phyloP scores from a whole-genome alignment of 1,140 invertebrate genomes.

The Bradysia coprophila region DNA sequence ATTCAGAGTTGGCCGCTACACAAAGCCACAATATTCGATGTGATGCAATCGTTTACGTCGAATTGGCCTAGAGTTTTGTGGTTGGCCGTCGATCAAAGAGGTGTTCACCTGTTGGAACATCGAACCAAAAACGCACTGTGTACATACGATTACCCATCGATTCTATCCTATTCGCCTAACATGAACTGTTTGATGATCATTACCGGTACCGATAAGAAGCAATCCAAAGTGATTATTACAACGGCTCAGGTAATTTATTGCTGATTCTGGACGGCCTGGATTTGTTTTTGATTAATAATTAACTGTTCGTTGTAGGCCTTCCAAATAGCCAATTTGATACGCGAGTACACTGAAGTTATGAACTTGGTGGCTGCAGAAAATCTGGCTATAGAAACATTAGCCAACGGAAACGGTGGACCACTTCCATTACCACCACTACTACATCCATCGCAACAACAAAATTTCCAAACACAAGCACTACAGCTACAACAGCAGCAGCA shows the following conservation, averaged over 20 bases:
- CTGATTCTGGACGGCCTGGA: background rate
- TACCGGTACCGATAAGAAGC: constrained; percentile 68
- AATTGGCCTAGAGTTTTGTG: constrained; percentile 83
- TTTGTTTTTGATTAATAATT: constrained; percentile 1
- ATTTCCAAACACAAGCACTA: constrained; percentile 1
- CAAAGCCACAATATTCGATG: constrained; percentile 84
- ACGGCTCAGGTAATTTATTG: constrained; percentile 58
- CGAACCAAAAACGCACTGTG: constrained; percentile 72
- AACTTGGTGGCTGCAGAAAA: background rate
- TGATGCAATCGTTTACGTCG: constrained; percentile 91
- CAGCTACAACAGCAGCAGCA: background rate
- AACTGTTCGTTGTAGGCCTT: constrained; percentile 45
- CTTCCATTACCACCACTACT: background rate
- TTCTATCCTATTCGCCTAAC: constrained; percentile 75
- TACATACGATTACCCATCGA: constrained; percentile 72
- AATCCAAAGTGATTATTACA: constrained; percentile 77
- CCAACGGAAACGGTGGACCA: background rate
- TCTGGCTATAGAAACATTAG: background rate
- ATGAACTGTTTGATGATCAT: constrained; percentile 81
- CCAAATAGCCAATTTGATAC: constrained; percentile 83
- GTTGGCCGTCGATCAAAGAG: constrained; percentile 81
- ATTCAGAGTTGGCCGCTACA: constrained; percentile 87
- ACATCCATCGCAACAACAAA: background rate
- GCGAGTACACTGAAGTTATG: constrained; percentile 64
- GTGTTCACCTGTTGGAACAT: constrained; percentile 80